Evolutionary conservation across 2,113 vertebrate genomes (phyloP), one percentile per base, ranked within the genome.

Genomic region (Protobothrops mucrosquamatus): DNA sequence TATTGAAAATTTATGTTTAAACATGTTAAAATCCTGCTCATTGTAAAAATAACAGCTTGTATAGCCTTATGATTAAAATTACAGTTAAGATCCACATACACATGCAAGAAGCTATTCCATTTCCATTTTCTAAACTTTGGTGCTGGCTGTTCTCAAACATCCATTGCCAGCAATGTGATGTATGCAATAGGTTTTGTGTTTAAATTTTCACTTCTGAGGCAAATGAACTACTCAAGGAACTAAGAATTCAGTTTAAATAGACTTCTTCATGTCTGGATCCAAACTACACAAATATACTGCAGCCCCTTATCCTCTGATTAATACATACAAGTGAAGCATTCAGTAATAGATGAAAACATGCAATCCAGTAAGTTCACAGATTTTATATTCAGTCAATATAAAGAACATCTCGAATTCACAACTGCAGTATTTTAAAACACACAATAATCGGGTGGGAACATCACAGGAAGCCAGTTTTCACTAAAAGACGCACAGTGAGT

Each of bases 381-480:
- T 94, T 94, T 96, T 94, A 93, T 95, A 96, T 95, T 94, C 94
- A 94, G 94, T 94, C 96, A 96, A 93, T 97, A 97, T 95, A 98
- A 98, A 98, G 97, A 97, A 92, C 92, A 94, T 29, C 74, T 92
- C 94, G 94, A 95, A 96, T 97, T 95, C 94, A 96, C 88, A 97
- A 91, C 22, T 93, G 87, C 95, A 90, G 48, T 85, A 95, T 94
- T 96, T 97, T 98, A 99, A 97, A 99, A 99, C 20, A 98, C 98
- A 23, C 98, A 98, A 94, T 98, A 99, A 94, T 99, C 99, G 52
- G 98, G 96, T 39, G 99, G 99, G 97, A 98, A 99, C 98, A 99
- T 99, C 96, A 99, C 98, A 61, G 99, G 99, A 64, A 99, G 98
- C 98, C 98, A 99, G 92, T 99, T 99, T 96, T 99, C 99, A 89